Percentiles rank a stretch among this genome's conserved stretches.
These are phyloP conservation scores for Enteromius paludinosus DNA, from an alignment of 2,797 vertebrate species.

Conservation along the genomic window DNA sequence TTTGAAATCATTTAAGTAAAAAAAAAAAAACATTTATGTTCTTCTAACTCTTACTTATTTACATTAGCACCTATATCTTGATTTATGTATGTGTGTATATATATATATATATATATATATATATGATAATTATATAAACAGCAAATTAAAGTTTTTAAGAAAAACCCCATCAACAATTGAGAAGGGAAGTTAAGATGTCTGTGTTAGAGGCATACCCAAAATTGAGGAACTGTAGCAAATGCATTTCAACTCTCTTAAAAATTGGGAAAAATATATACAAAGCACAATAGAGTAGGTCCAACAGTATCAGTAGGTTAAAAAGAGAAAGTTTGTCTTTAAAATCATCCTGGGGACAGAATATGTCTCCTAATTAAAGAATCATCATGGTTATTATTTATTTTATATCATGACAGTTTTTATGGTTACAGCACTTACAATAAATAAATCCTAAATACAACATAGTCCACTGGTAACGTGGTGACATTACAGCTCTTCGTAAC, in stretches of 20 bases:
- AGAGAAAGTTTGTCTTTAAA: too few species aligned
- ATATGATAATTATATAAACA: background rate
- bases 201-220: background rate
- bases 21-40: background rate
- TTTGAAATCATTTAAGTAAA: background rate
- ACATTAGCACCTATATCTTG: background rate
- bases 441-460: background rate
- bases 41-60: background rate
- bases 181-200: background rate
- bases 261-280: background rate
- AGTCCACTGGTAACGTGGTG: background rate
- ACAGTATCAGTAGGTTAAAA: background rate
- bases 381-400: background rate
- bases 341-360: background rate
- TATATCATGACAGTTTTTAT: background rate
- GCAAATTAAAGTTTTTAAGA: background rate
- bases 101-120: too few species aligned
- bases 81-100: background rate
- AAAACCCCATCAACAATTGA: background rate
- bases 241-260: background rate
- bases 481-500: background rate
- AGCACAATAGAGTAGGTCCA: background rate
- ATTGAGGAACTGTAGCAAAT: background rate
- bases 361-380: background rate
- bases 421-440: background rate